Evolutionary conservation across 53 echinoderm and acorn worm species (phyloP).

Genomic region (Pentamera pediparva): DNA sequence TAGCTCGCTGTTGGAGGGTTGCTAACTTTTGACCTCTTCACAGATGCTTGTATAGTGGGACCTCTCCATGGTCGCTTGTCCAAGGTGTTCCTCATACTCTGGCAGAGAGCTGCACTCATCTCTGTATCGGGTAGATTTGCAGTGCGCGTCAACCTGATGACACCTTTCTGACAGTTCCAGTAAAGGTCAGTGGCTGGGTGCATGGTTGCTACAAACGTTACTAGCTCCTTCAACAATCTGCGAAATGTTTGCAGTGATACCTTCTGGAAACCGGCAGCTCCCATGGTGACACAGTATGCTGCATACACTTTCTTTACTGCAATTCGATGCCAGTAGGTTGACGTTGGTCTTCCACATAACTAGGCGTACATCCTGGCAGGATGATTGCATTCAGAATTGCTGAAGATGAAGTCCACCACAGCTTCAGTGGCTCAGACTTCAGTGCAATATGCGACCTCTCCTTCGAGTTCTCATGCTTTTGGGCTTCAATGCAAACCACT

Average conservation of each 20-base stretch:
- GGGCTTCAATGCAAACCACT: background rate
- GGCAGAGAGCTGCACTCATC: background rate
- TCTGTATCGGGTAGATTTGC: conserved; percentile 25
- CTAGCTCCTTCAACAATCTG: conserved; percentile 12
- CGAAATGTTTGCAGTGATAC: conserved; percentile 14
- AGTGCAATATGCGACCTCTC: no score
- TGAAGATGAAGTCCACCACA: conserved; percentile 13
- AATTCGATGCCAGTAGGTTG: conserved; percentile 10
- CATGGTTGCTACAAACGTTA: conserved; percentile 25
- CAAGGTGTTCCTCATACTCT: no score
- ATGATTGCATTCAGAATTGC: no score
- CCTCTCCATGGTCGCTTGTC: conserved; percentile 9
- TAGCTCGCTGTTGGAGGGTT: background rate
- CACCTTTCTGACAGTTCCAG: conserved; percentile 31
- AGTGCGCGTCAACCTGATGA: background rate
- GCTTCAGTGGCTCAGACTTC: no score
- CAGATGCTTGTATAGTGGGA: conserved; percentile 7
- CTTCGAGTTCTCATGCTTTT: background rate
- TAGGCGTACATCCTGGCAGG: no score
- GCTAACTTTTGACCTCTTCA: background rate
- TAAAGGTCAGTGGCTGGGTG: conserved; percentile 14
- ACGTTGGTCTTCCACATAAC: no score
- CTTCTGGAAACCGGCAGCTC: conserved; percentile 2
- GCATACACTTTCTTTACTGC: conserved; percentile 22
- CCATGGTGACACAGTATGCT: background rate